A percentile compares a stretch with the other conserved stretches of the same genome.
These are phyloP conservation scores for Cryptus viduatorius DNA, from an alignment of 2,888 invertebrate genomes.

Conservation along the genomic window DNA sequence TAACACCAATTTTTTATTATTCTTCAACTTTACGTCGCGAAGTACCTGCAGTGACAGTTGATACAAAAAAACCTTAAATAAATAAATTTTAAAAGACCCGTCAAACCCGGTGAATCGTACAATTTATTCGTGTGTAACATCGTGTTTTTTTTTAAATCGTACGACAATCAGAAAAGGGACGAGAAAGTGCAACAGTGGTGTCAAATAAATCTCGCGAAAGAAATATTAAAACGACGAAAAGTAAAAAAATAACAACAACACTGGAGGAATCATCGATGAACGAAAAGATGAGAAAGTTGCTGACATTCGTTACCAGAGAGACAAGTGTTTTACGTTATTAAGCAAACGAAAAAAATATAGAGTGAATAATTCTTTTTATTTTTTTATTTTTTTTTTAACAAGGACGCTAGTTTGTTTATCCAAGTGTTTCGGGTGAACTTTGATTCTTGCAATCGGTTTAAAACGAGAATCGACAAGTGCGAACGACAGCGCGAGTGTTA, in stretches of 20 bases:
- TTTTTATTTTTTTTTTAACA: neutral
- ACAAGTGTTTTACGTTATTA: neutral
- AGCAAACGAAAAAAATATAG: neutral
- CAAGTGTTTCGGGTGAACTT: neutral
- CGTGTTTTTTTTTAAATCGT: neutral
- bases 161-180: neutral
- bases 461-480: constrained; percentile 11
- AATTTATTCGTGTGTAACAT: constrained; percentile 3
- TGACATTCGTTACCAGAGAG: neutral
- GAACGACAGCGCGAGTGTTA: neutral
- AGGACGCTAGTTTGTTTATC: neutral
- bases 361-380: neutral
- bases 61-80: neutral
- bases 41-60: neutral
- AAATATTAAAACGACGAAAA: neutral
- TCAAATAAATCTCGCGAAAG: neutral
- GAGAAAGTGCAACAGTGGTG: neutral
- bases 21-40: neutral
- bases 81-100: neutral
- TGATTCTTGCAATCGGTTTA: neutral
- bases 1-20: neutral
- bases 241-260: neutral
- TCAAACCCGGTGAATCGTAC: neutral
- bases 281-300: neutral
- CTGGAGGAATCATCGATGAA: neutral